These are phyloP conservation scores for Gymnoscopelus braueri DNA, from an alignment of 2,797 vertebrate species.

Conservation along the genomic window DNA sequence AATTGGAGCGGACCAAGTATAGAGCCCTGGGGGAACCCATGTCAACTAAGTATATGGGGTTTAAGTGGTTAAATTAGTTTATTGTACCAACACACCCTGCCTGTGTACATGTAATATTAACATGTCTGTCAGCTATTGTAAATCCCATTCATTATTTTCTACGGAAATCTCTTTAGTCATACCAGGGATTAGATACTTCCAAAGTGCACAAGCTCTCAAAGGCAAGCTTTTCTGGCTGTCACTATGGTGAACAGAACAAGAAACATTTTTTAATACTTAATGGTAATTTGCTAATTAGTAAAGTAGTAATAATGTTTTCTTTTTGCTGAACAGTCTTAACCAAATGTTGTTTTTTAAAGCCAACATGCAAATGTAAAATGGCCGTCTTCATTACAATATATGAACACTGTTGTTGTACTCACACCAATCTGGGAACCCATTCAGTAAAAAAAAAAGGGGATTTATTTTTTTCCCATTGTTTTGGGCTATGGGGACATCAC, in stretches of 20 bases:
- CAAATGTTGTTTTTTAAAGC: neutral
- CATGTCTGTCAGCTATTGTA: constrained; percentile 17
- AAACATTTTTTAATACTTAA: neutral
- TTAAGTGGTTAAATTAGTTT: too few species aligned
- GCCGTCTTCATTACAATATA: neutral
- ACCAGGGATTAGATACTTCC: constrained; percentile 51
- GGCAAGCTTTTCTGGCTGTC: constrained; percentile 46
- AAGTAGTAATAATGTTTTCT: too few species aligned
- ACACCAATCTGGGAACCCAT: too few species aligned
- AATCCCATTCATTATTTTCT: constrained; percentile 53
- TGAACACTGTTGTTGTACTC: too few species aligned
- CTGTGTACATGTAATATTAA: neutral
- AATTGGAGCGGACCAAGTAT: too few species aligned
- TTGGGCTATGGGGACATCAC: too few species aligned
- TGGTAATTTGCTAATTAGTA: too few species aligned
- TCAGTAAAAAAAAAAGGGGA: too few species aligned
- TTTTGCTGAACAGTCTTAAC: neutral
- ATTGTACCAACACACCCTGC: too few species aligned
- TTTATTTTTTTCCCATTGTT: too few species aligned
- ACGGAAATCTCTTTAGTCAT: constrained; percentile 62
- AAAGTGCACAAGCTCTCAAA: constrained; percentile 54
- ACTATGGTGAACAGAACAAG: constrained; percentile 24
- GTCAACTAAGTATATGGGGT: too few species aligned
- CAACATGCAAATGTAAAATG: neutral
- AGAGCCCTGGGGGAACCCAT: too few species aligned